A percentile compares a stretch with the other conserved stretches of the same genome.
Evolutionary conservation across 2,113 vertebrate species (phyloP).

Genomic region (Anthoscopus minutus): DNA sequence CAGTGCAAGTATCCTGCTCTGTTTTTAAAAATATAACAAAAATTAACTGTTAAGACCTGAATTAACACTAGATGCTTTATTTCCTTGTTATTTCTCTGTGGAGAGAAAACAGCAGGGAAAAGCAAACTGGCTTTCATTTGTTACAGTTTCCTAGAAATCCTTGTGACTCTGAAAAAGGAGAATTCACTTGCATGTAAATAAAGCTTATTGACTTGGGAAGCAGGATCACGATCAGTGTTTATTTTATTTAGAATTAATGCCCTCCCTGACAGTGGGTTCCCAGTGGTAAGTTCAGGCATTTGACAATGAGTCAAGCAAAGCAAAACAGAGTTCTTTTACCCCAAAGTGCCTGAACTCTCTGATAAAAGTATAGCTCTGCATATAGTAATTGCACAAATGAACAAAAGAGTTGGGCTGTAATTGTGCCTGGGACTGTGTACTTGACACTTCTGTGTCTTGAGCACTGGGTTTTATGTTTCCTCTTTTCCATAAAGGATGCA

Average conservation of each 20-base stretch:
- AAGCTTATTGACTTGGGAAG: background rate
- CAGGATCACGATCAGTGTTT: background rate
- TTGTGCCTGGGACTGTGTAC: background rate
- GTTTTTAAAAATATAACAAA: background rate
- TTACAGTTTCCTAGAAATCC: background rate
- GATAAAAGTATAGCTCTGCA: background rate
- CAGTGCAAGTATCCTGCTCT: background rate
- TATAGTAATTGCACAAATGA: background rate
- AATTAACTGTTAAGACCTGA: background rate
- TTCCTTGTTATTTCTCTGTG: background rate
- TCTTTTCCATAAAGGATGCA: background rate
- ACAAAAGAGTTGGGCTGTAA: background rate
- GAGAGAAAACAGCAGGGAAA: background rate
- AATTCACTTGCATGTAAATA: constrained; percentile 6
- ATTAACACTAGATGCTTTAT: background rate
- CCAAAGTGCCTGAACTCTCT: background rate
- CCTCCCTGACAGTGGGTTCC: background rate
- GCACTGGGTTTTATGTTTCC: background rate
- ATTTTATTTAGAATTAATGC: background rate
- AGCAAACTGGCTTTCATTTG: background rate
- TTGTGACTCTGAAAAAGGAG: background rate
- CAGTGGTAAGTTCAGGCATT: background rate
- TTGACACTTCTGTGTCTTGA: background rate
- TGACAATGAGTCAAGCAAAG: background rate
- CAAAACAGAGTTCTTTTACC: background rate